Percentiles rank a stretch among this genome's conserved stretches.
Conservation (phyloP, 2,797 vertebrate species). For the Basileuterus tristriatus region DNA sequence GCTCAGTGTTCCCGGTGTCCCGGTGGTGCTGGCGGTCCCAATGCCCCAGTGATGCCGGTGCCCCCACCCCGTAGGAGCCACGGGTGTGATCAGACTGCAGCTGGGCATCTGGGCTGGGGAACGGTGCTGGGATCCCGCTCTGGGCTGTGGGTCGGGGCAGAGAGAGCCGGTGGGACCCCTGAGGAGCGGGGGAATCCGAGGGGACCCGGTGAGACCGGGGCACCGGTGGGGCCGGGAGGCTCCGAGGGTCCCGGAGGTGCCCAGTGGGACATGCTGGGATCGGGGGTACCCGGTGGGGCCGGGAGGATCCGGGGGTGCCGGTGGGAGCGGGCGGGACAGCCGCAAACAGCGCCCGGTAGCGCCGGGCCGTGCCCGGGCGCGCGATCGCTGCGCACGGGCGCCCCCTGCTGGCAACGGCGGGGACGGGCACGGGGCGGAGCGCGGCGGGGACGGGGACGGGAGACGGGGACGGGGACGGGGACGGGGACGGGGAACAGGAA, state of each 20-base stretch:
- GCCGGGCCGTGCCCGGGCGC: neutral
- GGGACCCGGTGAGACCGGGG: neutral
- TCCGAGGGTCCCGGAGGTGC: too few species aligned
- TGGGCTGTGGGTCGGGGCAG: neutral
- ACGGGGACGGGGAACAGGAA: neutral
- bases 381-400: neutral
- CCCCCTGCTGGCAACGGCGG: neutral
- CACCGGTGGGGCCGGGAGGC: accelerated
- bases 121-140: neutral
- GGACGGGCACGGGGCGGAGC: neutral
- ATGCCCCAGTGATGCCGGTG: neutral
- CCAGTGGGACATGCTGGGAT: too few species aligned
- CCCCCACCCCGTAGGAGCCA: accelerated
- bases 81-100: accelerated
- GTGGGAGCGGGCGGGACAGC: neutral
- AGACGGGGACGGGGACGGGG: too few species aligned
- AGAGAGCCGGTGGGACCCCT: neutral
- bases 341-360: neutral
- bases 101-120: neutral
- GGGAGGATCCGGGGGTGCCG: too few species aligned
- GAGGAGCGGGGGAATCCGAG: accelerated
- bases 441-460: neutral
- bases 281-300: neutral
- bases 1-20: neutral
- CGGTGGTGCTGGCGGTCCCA: neutral